Percentiles rank a stretch among this genome's conserved stretches.
Conservation (phyloP, 2,113 vertebrate genomes). For the Lophochroa leadbeateri region DNA sequence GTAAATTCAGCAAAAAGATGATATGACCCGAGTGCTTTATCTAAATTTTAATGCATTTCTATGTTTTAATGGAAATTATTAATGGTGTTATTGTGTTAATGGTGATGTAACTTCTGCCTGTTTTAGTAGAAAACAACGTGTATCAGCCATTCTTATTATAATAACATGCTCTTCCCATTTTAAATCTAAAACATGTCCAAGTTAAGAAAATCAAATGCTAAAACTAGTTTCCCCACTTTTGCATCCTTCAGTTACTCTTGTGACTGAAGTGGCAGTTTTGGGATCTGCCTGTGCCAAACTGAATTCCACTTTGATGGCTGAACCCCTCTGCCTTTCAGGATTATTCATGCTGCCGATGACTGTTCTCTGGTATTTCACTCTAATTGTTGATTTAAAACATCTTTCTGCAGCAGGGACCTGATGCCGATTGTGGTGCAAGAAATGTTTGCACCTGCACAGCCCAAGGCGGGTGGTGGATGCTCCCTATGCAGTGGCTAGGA, state of each 20-base stretch:
- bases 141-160: neutral
- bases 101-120: neutral
- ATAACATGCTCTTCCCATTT: neutral
- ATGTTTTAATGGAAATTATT: neutral
- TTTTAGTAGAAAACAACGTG: neutral
- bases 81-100: neutral
- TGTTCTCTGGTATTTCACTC: neutral
- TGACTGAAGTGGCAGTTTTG: neutral
- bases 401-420: neutral
- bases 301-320: neutral
- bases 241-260: neutral
- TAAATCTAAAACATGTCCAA: neutral
- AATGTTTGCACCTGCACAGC: neutral
- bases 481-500: rapidly evolving
- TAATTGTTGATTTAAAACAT: neutral
- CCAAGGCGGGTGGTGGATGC: neutral
- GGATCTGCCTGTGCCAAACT: neutral
- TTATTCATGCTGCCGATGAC: neutral
- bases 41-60: neutral
- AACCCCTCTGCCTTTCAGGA: neutral
- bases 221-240: neutral
- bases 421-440: neutral
- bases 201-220: neutral
- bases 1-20: neutral
- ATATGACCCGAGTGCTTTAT: neutral